Evolutionary conservation across 2,888 invertebrate genomes (phyloP), one percentile per base, ranked within the genome.

Genomic region (Cheilosia variabilis): DNA sequence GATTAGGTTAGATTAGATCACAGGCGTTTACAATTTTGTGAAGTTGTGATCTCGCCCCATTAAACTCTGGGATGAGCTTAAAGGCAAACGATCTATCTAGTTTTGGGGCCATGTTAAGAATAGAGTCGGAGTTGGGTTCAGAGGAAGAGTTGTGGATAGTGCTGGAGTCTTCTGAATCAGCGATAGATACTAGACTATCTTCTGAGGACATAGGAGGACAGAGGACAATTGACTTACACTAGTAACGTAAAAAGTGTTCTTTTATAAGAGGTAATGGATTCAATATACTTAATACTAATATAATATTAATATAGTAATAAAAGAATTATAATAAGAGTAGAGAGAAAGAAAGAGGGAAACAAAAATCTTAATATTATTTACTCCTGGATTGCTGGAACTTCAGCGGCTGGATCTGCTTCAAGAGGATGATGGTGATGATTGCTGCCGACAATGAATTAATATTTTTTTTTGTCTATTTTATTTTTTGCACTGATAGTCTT

Each of bases 371-470:
- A 34, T 34, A 15, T n/a, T 43, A 43, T 15, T 43, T 43, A 43
- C 43, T 43, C 13, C 13, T 43, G 43, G 43, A 43, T 43, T 43
- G 43, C 43, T 43, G n/a, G 43, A 43, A 43, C 43, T 43, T 43
- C 43, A 15, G 43, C n/a, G 43, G 43, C 43, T 43, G n/a, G n/a
- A 43, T 43, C 43, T 43, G 15, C 43, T 43, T 43, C n/a, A n/a
- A 43, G 43, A 43, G 15, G 43, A 43, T 43, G 43, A n/a, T 43
- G 43, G 3, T 22, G 50, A 19, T 15, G 15, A 43, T 43, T 43
- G n/a, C 4, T n/a, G n/a, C n/a, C n/a, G n/a, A n/a, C n/a, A n/a
- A n/a, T n/a, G n/a, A 43, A 13, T 43, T n/a, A 43, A 41, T 41
- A 41, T 15, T 4, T 41, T 15, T 41, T 2, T 41, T 2, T 19